These are phyloP conservation scores for Poeciliopsis presidionis DNA, from an alignment of 2,797 vertebrate species.

Conservation along the genomic window DNA sequence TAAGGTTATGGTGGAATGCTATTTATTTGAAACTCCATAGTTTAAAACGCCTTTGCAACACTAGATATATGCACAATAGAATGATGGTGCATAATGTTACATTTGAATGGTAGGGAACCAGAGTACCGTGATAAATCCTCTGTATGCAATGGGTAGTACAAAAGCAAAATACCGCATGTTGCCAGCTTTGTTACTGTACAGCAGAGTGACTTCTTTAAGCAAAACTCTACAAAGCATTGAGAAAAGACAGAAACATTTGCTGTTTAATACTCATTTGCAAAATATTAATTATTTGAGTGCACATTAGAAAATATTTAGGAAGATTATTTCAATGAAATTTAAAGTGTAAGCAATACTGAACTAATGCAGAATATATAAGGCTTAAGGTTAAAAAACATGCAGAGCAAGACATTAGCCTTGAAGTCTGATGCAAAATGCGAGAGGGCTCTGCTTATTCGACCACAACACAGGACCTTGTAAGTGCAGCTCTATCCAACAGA, in stretches of 20 bases:
- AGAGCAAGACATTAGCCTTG: conserved; percentile 18
- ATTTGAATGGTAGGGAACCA: not conserved
- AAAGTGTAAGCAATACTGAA: not conserved
- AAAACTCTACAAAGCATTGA: not conserved
- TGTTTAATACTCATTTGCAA: not conserved
- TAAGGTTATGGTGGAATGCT: not conserved
- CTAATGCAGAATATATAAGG: not conserved
- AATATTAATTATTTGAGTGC: not conserved
- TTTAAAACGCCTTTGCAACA: not conserved
- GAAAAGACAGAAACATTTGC: not conserved
- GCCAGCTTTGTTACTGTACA: not conserved
- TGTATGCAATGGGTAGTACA: not conserved
- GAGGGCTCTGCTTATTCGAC: conserved; percentile 15
- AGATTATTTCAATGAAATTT: not conserved
- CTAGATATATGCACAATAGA: not conserved
- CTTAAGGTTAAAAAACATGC: conserved; percentile 10
- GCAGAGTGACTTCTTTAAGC: not conserved
- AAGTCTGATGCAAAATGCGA: conserved; percentile 21
- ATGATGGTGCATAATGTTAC: not conserved
- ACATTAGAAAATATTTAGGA: not conserved
- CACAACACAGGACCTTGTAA: conserved; percentile 39
- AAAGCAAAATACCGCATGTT: not conserved
- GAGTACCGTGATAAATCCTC: not conserved
- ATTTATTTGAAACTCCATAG: not conserved
- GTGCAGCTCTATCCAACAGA: conserved; percentile 43